Evolutionary conservation across 2,888 invertebrate genomes (phyloP).

Genomic region (Mantis religiosa): DNA sequence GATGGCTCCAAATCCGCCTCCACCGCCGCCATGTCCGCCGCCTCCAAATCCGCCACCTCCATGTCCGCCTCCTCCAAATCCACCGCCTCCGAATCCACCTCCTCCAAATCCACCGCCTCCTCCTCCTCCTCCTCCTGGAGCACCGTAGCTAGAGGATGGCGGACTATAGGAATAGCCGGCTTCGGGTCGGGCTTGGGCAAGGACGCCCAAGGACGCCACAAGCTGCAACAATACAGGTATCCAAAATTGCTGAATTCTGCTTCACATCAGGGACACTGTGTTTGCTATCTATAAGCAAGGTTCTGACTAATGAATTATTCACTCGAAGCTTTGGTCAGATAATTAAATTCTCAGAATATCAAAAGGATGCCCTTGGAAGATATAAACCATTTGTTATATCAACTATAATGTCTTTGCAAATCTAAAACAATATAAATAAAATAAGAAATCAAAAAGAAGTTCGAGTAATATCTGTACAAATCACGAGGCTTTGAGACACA

Average conservation of each 20-base stretch:
- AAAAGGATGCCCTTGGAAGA: too few species aligned
- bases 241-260: background rate
- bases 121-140: conserved; percentile 32
- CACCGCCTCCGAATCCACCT: conserved; percentile 8
- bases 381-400: too few species aligned
- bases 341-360: too few species aligned
- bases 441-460: too few species aligned
- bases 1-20: conserved; percentile 28
- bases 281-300: too few species aligned
- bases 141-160: conserved; percentile 30
- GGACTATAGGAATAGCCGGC: conserved; percentile 31
- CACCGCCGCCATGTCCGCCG: conserved; percentile 33
- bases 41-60: conserved; percentile 37
- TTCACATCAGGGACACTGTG: too few species aligned
- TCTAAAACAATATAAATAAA: too few species aligned
- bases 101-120: conserved; percentile 37
- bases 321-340: too few species aligned
- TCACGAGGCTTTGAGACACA: too few species aligned
- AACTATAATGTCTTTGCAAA: too few species aligned
- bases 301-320: too few species aligned
- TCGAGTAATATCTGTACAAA: too few species aligned
- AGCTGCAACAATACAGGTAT: conserved; percentile 27
- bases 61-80: conserved; percentile 32
- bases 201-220: conserved; percentile 35
- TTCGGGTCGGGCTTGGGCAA: conserved; percentile 34